These are phyloP conservation scores for Hesperia comma DNA, from an alignment of 2,888 invertebrate genomes.

Conservation along the genomic window DNA sequence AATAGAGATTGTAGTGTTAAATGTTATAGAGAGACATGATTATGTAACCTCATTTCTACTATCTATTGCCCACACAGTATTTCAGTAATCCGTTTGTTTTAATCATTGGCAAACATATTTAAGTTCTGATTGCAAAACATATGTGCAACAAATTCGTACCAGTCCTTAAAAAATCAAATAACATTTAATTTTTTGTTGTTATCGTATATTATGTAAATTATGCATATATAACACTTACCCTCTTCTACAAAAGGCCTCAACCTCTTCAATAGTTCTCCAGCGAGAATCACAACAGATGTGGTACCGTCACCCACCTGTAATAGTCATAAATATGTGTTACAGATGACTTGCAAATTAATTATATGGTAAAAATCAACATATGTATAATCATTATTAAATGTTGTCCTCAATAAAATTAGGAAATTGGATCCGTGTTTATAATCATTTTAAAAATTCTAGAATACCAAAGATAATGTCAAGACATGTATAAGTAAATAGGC, in stretches of 20 bases:
- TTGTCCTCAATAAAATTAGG: constrained; percentile 56
- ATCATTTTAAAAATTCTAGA: constrained; percentile 52
- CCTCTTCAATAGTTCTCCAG: constrained; percentile 97
- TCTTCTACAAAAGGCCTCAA: constrained; percentile 98
- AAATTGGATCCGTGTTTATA: constrained; percentile 75
- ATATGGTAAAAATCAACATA: not conserved
- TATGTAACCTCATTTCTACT: constrained; percentile 45
- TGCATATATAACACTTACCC: constrained; percentile 66
- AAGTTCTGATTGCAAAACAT: too few relatives aligned
- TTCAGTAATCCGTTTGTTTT: constrained; percentile 48
- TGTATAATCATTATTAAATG: constrained; percentile 41
- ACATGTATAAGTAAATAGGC: too few relatives aligned
- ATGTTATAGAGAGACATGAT: not conserved
- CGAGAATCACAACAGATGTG: constrained; percentile 97
- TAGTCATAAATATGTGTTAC: too few relatives aligned
- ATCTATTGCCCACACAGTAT: constrained; percentile 40
- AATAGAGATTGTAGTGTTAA: not conserved
- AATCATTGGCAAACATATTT: constrained; percentile 44
- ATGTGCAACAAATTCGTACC: too few relatives aligned
- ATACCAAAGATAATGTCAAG: too few relatives aligned
- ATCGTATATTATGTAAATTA: too few relatives aligned
- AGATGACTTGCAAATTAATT: too few relatives aligned
- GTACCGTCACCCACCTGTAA: constrained; percentile 98
- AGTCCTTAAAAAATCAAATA: too few relatives aligned
- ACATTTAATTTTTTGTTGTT: too few relatives aligned